Evolutionary conservation across 2,797 vertebrate genomes (phyloP).

Genomic region (Spheniscus humboldti): DNA sequence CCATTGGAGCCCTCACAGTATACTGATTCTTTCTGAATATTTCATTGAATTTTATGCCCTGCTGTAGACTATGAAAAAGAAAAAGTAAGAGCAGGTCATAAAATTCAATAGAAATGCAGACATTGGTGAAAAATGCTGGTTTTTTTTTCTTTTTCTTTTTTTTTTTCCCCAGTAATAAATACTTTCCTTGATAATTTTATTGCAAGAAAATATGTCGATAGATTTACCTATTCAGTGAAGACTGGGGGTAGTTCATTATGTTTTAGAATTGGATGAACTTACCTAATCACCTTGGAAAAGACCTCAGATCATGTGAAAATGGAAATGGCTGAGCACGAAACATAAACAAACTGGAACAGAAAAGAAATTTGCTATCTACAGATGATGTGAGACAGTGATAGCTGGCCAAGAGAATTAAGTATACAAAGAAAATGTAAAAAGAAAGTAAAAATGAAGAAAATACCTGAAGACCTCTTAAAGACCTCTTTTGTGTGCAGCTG

Average conservation of each 20-base stretch:
- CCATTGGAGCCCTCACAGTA: not conserved
- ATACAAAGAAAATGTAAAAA: not conserved
- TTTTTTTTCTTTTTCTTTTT: too few relatives aligned
- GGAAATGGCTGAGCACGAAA: not conserved
- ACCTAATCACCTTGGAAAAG: not conserved
- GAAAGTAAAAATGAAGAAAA: not conserved
- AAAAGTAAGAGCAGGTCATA: not conserved
- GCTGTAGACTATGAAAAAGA: not conserved
- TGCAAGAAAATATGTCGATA: not conserved
- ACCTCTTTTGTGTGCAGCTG: not conserved
- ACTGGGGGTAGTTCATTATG: accelerated
- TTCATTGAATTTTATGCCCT: not conserved
- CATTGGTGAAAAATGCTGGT: accelerated
- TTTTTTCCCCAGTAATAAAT: not conserved
- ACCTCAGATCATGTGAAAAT: not conserved
- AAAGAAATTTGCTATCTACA: not conserved
- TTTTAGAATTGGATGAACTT: not conserved
- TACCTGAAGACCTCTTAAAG: not conserved
- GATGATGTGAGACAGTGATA: not conserved
- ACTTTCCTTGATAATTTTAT: not conserved
- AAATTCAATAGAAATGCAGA: not conserved
- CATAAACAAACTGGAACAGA: not conserved
- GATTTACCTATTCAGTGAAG: not conserved
- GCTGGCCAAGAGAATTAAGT: not conserved
- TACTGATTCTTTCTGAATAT: not conserved